A percentile compares a stretch with the other conserved stretches of the same genome.
These are phyloP conservation scores for Anas capensis DNA, from an alignment of 2,797 vertebrate genomes.

Conservation along the genomic window DNA sequence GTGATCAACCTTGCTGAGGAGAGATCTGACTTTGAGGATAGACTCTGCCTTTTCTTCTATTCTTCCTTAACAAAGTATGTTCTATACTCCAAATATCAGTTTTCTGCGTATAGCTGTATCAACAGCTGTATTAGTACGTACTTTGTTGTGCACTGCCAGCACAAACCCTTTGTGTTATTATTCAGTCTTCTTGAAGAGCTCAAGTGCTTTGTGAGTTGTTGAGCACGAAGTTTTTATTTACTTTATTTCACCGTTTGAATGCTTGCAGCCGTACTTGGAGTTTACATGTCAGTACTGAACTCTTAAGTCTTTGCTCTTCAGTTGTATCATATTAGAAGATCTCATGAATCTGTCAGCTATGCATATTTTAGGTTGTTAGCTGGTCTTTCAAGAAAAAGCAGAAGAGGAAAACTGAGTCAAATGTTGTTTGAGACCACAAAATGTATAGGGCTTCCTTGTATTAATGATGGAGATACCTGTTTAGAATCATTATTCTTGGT, in stretches of 20 bases:
- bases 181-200: background rate
- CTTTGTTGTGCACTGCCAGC: background rate
- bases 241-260: background rate
- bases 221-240: background rate
- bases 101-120: background rate
- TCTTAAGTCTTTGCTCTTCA: background rate
- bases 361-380: background rate
- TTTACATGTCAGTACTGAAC: background rate
- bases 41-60: background rate
- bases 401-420: background rate
- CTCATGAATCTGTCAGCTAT: background rate
- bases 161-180: background rate
- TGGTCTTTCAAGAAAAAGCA: background rate
- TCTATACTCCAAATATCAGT: background rate
- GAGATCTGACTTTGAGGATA: background rate
- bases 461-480: background rate
- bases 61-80: background rate
- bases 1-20: background rate
- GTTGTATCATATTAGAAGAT: background rate
- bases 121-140: background rate
- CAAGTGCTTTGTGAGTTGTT: background rate
- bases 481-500: background rate
- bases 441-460: background rate
- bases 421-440: background rate
- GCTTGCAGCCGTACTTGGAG: background rate